Evolutionary conservation across 2,797 vertebrate genomes (phyloP).

Genomic region (Argyrosomus regius): DNA sequence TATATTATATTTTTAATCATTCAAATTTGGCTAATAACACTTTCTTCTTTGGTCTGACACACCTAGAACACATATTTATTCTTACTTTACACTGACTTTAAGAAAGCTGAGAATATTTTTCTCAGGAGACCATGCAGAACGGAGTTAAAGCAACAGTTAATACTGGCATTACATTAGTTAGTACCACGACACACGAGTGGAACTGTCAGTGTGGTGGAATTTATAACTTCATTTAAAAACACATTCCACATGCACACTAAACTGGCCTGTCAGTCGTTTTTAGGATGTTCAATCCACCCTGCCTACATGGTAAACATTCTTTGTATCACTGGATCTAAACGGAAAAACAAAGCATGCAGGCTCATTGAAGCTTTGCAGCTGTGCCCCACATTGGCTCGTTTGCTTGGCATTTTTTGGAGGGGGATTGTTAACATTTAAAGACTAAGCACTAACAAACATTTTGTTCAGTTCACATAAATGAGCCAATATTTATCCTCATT

Average conservation of each 20-base stretch:
- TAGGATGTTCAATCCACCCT: background rate
- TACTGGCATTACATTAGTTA: background rate
- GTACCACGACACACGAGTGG: background rate
- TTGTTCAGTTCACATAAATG: background rate
- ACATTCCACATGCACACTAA: background rate
- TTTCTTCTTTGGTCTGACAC: too few relatives aligned
- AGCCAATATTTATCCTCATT: constrained; percentile 1
- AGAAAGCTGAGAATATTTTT: background rate
- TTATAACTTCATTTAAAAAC: background rate
- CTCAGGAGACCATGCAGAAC: background rate
- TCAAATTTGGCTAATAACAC: too few relatives aligned
- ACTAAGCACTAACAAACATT: background rate
- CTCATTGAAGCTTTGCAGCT: background rate
- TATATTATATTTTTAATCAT: too few relatives aligned
- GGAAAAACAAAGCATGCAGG: background rate
- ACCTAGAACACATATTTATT: too few relatives aligned
- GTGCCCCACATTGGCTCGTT: background rate
- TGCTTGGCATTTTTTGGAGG: background rate
- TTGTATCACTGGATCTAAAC: background rate
- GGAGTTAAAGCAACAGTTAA: background rate
- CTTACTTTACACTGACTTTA: too few relatives aligned
- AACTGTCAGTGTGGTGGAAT: background rate
- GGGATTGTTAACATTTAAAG: constrained; percentile 1
- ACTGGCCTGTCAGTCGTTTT: background rate
- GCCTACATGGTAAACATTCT: background rate